Evolutionary conservation across 2,113 vertebrate genomes (phyloP).

Genomic region (Pteropus alecto): DNA sequence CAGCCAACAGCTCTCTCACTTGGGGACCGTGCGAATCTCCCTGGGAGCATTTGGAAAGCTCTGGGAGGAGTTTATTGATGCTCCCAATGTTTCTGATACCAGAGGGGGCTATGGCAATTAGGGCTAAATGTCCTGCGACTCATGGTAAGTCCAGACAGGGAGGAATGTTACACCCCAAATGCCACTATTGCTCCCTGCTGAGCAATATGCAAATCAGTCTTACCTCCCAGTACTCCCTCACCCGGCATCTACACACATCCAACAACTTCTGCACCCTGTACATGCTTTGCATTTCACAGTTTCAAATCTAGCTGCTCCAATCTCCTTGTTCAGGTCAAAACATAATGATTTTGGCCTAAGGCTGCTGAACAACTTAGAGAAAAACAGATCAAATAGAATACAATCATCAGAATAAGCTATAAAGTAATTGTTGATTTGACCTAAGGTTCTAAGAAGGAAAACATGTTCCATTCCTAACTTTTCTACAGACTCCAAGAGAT

Average conservation of each 20-base stretch:
- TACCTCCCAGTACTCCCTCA: neutral
- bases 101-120: neutral
- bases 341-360: constrained; percentile 44
- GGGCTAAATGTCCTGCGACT: neutral
- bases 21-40: neutral
- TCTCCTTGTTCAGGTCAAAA: constrained; percentile 46
- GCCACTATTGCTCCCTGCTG: neutral
- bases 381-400: constrained; percentile 62
- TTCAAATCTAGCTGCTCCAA: neutral
- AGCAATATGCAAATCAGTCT: neutral
- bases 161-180: neutral
- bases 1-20: neutral
- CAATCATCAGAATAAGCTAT: constrained; percentile 37
- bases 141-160: neutral
- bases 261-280: neutral
- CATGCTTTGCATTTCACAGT: neutral
- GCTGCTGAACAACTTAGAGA: constrained; percentile 46
- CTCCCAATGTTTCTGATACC: neutral
- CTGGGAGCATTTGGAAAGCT: neutral
- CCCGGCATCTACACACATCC: neutral
- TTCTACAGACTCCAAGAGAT: constrained; percentile 22
- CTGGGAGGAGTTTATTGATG: neutral
- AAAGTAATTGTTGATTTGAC: constrained; percentile 55
- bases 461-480: constrained; percentile 24
- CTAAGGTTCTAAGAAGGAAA: constrained; percentile 43